Evolutionary conservation across 2,797 vertebrate genomes (phyloP).

Genomic region (Acanthis flammea): DNA sequence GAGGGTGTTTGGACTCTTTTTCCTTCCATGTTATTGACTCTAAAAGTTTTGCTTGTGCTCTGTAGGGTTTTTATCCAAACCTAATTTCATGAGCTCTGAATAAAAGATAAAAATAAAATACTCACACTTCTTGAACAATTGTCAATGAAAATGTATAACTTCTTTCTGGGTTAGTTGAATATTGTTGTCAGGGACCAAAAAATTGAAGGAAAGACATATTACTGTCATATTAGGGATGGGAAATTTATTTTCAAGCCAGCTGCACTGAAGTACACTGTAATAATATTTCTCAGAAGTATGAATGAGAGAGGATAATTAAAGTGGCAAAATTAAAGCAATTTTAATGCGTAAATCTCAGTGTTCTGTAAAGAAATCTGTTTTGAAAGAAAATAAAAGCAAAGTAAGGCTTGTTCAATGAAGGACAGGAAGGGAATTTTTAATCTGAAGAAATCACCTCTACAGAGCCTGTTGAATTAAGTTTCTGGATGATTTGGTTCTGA

Average conservation of each 20-base stretch:
- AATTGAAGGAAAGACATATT: neutral
- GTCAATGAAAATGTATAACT: neutral
- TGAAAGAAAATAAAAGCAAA: neutral
- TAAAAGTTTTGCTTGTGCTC: neutral
- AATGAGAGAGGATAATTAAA: neutral
- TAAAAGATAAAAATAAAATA: neutral
- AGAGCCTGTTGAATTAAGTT: neutral
- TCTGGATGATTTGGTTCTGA: neutral
- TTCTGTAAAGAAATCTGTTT: neutral
- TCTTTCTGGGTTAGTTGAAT: neutral
- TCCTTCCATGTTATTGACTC: neutral
- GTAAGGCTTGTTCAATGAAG: neutral
- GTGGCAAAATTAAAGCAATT: neutral
- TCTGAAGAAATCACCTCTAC: neutral
- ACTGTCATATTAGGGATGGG: neutral
- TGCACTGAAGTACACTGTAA: neutral
- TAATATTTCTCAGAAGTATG: neutral
- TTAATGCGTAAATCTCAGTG: neutral
- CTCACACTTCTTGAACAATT: neutral
- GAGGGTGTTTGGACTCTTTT: neutral
- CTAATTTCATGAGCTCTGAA: neutral
- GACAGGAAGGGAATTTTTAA: neutral
- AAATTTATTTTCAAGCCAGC: neutral
- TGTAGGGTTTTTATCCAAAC: neutral
- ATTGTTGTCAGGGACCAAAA: neutral